A percentile compares a stretch with the other conserved stretches of the same genome.
Evolutionary conservation across 2,888 invertebrate genomes (phyloP).

Genomic region (Microchrysa polita): DNA sequence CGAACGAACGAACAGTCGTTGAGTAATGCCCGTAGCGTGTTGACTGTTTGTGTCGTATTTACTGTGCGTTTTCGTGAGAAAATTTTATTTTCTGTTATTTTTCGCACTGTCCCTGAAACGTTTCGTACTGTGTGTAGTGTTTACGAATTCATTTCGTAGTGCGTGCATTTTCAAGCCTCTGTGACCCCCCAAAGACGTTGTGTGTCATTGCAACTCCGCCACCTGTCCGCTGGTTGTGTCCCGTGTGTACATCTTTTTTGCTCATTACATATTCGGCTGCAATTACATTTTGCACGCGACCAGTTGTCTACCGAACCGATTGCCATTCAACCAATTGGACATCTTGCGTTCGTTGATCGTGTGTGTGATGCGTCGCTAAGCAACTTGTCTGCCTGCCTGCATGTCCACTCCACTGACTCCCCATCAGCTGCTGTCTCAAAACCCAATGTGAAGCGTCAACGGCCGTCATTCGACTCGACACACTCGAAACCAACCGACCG

Average conservation of each 20-base stretch:
- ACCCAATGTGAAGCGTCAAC: constrained; percentile 9
- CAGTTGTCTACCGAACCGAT: constrained; percentile 23
- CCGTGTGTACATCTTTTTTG: neutral
- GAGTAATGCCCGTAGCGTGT: constrained; percentile 33
- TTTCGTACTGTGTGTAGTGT: constrained; percentile 16
- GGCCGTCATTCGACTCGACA: constrained; percentile 2
- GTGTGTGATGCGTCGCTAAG: too few species aligned
- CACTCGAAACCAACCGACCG: too few species aligned
- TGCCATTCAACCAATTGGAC: constrained; percentile 24
- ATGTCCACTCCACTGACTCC: too few species aligned
- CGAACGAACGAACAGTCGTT: constrained; percentile 28
- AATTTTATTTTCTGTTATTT: neutral
- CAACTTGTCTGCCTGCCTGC: neutral
- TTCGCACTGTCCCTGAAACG: too few species aligned
- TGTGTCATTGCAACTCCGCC: neutral
- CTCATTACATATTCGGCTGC: too few species aligned
- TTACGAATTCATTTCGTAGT: constrained; percentile 13
- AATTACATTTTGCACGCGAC: constrained; percentile 1
- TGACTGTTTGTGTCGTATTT: constrained; percentile 22
- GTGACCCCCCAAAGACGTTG: neutral
- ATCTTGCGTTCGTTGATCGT: too few species aligned
- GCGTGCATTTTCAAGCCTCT: neutral
- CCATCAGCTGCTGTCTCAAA: constrained; percentile 20
- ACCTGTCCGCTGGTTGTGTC: neutral
- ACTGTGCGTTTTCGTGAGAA: neutral